Evolutionary conservation across 2,113 vertebrate species (phyloP).

Genomic region (Rhinogobius similis): DNA sequence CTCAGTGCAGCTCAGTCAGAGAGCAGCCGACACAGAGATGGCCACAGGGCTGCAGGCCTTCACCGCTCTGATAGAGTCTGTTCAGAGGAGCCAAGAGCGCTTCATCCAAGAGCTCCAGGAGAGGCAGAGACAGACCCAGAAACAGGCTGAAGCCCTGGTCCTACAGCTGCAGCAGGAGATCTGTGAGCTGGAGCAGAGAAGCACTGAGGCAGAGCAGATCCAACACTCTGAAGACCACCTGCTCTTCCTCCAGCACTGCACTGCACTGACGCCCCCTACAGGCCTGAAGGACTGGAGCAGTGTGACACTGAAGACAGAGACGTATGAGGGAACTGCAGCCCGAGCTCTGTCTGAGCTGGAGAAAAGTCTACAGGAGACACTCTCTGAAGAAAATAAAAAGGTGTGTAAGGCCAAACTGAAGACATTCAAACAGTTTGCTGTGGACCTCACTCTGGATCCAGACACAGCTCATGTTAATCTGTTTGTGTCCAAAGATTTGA

Average conservation of each 20-base stretch:
- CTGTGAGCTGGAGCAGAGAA: not conserved
- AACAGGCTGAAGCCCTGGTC: conserved; percentile 1
- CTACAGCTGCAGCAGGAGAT: not conserved
- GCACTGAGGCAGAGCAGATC: not conserved
- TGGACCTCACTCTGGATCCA: conserved; percentile 2
- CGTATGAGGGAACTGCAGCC: conserved; percentile 1
- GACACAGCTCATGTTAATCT: not conserved
- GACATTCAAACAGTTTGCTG: not conserved
- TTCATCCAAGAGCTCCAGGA: conserved; percentile 20
- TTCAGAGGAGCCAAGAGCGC: conserved; percentile 13
- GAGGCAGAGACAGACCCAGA: not conserved
- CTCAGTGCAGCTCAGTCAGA: conserved; percentile 8
- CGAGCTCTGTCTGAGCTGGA: conserved; percentile 11
- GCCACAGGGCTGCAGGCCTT: conserved; percentile 11
- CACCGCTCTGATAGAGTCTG: conserved; percentile 22
- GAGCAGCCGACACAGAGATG: conserved; percentile 26
- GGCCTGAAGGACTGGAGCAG: not conserved
- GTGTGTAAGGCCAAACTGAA: not conserved
- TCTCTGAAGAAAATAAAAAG: not conserved
- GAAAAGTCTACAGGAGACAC: not conserved
- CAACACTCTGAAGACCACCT: conserved; percentile 6
- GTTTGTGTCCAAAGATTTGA: not conserved
- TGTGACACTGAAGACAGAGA: conserved; percentile 7
- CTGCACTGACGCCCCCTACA: not conserved
- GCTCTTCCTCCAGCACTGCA: conserved; percentile 14